These are phyloP conservation scores for Sebastes alutus DNA, from an alignment of 2,797 vertebrate species.

Conservation along the genomic window DNA sequence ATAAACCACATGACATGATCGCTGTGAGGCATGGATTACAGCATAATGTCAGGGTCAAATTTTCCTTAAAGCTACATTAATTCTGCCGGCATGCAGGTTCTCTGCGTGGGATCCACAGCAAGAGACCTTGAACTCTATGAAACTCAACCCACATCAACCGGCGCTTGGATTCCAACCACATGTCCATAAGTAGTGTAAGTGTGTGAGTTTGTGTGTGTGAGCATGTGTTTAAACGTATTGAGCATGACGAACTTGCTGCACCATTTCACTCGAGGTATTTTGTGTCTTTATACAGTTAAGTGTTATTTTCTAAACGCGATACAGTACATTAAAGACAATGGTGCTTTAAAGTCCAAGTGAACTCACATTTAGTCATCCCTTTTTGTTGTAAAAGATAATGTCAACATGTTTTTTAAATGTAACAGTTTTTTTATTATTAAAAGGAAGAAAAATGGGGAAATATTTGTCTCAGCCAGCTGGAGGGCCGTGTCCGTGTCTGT, in stretches of 20 bases:
- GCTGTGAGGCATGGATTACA: slow-evolving; percentile 19
- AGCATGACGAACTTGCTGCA: slow-evolving; percentile 55
- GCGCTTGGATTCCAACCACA: slow-evolving; percentile 11
- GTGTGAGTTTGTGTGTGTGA: not conserved
- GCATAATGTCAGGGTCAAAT: slow-evolving; percentile 7
- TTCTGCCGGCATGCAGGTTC: slow-evolving; percentile 11
- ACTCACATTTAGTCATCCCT: not conserved
- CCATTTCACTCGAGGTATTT: slow-evolving; percentile 59
- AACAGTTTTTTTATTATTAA: not conserved
- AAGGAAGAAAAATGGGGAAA: not conserved
- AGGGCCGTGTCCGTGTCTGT: not conserved
- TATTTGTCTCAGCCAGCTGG: not conserved
- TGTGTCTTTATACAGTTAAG: not conserved
- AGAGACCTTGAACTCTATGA: slow-evolving; percentile 16
- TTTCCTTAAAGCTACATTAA: slow-evolving; percentile 39
- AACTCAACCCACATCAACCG: slow-evolving; percentile 12
- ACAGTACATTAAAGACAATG: slow-evolving; percentile 29
- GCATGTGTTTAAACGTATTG: slow-evolving; percentile 22
- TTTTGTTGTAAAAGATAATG: not conserved
- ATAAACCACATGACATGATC: slow-evolving; percentile 25
- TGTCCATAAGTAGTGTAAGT: not conserved
- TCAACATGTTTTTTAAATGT: not conserved
- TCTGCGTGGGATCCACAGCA: slow-evolving; percentile 31
- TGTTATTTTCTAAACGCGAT: slow-evolving; percentile 24
- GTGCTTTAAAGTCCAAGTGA: not conserved